phyloP scores from a whole-genome alignment of 1,140 invertebrate species.

The Drosophila teissieri region DNA sequence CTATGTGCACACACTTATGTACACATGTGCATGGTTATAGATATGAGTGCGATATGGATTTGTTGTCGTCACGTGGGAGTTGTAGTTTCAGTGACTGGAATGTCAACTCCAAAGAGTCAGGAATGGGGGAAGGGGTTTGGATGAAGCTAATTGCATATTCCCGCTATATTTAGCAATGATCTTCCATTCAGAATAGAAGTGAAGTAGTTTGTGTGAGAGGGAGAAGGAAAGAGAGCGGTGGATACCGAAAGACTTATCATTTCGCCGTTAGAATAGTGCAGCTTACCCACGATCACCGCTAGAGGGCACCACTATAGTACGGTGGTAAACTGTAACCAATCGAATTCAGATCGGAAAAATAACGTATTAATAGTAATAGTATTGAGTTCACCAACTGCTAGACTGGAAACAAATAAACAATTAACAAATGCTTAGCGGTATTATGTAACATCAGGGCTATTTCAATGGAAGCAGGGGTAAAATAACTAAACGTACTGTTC shows the following conservation, averaged over 20 bases:
- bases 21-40: not conserved
- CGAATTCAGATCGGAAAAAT: not conserved
- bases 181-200: slow-evolving; percentile 5
- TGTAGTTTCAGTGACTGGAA: slow-evolving; percentile 2
- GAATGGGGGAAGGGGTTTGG: slow-evolving; percentile 5
- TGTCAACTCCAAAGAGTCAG: slow-evolving; percentile 25
- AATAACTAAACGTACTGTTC: no score
- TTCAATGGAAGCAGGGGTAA: no score
- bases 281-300: not conserved
- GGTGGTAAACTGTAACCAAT: not conserved
- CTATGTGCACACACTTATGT: no score
- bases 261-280: slow-evolving; percentile 20
- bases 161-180: slow-evolving; percentile 50
- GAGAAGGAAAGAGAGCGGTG: not conserved
- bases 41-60: slow-evolving; percentile 28
- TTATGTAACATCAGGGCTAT: no score
- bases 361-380: no score
- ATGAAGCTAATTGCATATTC: slow-evolving; percentile 21
- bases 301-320: slow-evolving; percentile 3
- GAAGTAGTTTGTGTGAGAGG: not conserved
- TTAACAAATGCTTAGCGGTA: not conserved
- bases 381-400: no score
- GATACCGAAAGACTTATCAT: slow-evolving; percentile 8
- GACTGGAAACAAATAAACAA: not conserved
- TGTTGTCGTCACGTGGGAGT: slow-evolving; percentile 68